These are phyloP conservation scores for Drosophila ogumai DNA, from an alignment of 1,140 invertebrate species.

Conservation along the genomic window DNA sequence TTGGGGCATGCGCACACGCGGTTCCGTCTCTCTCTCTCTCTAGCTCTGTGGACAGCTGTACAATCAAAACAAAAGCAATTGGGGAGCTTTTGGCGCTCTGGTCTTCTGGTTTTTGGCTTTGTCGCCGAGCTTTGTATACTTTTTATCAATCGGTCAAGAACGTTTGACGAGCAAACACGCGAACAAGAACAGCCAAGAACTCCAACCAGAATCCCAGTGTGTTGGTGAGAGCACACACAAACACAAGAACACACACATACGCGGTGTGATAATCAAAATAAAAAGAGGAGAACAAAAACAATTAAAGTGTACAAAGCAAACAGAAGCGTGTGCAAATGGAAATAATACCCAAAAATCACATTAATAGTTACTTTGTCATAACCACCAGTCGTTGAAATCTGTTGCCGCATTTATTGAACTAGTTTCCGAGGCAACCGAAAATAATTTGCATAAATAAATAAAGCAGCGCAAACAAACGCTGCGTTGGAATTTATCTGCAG, in stretches of 20 bases:
- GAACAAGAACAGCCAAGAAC: conserved; percentile 15
- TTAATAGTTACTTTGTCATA: conserved; percentile 43
- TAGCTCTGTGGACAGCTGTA: conserved; percentile 52
- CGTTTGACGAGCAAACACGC: conserved; percentile 64
- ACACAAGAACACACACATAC: background rate
- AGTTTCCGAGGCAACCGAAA: conserved; percentile 58
- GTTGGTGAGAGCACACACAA: conserved; percentile 12
- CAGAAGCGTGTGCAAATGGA: conserved; percentile 26
- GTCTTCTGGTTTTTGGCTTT: conserved; percentile 54
- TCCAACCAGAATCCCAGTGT: conserved; percentile 14
- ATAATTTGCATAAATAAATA: conserved; percentile 78
- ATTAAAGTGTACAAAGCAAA: conserved; percentile 43
- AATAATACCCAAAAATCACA: conserved; percentile 12
- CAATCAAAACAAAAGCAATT: conserved; percentile 70
- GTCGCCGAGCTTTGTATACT: conserved; percentile 69
- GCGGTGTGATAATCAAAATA: conserved; percentile 75
- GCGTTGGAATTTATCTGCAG: conserved; percentile 68
- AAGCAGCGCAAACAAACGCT: conserved; percentile 65
- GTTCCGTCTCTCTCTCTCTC: conserved; percentile 7
- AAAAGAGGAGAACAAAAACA: conserved; percentile 36
- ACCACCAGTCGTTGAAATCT: conserved; percentile 16
- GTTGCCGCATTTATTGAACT: conserved; percentile 63
- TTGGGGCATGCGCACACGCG: conserved; percentile 42
- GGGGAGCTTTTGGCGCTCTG: conserved; percentile 58
- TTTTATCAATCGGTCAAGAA: conserved; percentile 83